A percentile compares a stretch with the other conserved stretches of the same genome.
phyloP scores from a whole-genome alignment of 2,113 vertebrate genomes.

The Chionomys nivalis region DNA sequence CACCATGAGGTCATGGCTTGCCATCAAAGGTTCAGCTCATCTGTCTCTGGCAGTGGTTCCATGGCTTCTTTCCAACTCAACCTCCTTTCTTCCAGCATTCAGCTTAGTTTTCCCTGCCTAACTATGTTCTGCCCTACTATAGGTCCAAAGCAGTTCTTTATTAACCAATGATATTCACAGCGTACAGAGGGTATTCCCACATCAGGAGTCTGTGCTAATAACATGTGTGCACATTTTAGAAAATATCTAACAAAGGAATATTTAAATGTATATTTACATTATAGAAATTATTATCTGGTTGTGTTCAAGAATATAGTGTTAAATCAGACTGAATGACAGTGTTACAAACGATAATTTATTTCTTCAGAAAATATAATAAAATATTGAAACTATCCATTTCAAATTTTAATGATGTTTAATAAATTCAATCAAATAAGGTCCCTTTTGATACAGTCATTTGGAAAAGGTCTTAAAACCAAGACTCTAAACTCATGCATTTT shows the following conservation, averaged over 20 bases:
- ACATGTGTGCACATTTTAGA: background rate
- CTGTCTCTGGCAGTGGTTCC: too few relatives aligned
- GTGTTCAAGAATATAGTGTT: background rate
- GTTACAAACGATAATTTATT: background rate
- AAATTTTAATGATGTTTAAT: background rate
- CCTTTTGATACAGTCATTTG: background rate
- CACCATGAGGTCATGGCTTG: too few relatives aligned
- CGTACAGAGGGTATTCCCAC: too few relatives aligned
- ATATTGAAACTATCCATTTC: background rate
- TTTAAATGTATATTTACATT: background rate
- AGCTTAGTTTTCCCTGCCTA: too few relatives aligned
- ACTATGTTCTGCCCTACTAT: too few relatives aligned
- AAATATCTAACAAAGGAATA: background rate
- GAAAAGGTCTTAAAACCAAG: background rate
- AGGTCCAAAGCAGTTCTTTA: too few relatives aligned
- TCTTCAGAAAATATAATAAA: background rate
- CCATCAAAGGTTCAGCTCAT: too few relatives aligned
- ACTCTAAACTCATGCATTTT: background rate
- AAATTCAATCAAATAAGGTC: background rate
- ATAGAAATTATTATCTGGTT: background rate
- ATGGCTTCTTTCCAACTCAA: too few relatives aligned
- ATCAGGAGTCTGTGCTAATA: background rate
- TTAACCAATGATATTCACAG: too few relatives aligned
- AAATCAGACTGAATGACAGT: background rate
- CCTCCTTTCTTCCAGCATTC: too few relatives aligned